Conservation (phyloP, 2,113 vertebrate species). For the Ceyx melanurus region DNA sequence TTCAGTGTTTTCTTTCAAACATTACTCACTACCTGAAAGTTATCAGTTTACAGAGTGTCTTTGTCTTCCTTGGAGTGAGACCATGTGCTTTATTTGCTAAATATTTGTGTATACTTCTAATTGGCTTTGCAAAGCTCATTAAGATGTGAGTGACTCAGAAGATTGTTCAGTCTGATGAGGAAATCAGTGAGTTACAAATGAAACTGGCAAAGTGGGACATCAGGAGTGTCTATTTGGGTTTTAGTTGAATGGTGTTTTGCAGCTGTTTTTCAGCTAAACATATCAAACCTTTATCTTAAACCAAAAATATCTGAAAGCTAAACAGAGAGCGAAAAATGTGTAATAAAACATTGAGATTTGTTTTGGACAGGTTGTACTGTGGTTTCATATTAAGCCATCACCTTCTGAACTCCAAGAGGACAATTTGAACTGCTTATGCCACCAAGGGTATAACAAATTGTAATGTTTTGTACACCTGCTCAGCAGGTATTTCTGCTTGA, state of each 20-base stretch:
- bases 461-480: neutral
- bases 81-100: neutral
- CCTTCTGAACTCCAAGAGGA: neutral
- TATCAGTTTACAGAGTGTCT: neutral
- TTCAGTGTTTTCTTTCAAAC: neutral
- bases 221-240: neutral
- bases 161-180: neutral
- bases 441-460: neutral
- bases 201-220: neutral
- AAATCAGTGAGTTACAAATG: neutral
- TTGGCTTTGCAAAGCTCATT: neutral
- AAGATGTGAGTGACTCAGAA: neutral
- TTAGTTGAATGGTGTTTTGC: neutral
- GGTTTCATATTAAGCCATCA: neutral
- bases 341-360: neutral
- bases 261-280: neutral
- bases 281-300: neutral
- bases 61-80: neutral
- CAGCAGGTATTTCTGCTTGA: neutral
- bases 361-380: neutral
- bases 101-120: neutral
- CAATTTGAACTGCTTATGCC: neutral
- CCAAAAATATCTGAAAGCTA: neutral
- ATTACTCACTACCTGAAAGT: neutral
- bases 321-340: neutral